Percentiles rank a stretch among this genome's conserved stretches.
Evolutionary conservation across 1,140 invertebrate species (phyloP).

Genomic region (Formica exsecta): DNA sequence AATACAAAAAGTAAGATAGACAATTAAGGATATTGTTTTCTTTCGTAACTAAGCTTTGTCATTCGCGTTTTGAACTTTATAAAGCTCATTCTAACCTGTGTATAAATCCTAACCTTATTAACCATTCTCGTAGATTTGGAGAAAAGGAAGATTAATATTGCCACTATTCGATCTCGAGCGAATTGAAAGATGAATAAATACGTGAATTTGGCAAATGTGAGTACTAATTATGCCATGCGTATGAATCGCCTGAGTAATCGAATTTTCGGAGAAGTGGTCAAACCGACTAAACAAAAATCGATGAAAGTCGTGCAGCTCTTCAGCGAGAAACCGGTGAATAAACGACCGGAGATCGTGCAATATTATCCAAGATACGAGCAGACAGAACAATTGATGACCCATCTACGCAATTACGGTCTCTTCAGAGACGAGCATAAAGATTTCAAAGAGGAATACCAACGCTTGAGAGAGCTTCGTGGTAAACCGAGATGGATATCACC

Average conservation of each 20-base stretch:
- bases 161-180: background rate
- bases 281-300: constrained; percentile 90
- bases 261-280: constrained; percentile 96
- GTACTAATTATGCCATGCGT: constrained; percentile 92
- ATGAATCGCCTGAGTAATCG: constrained; percentile 95
- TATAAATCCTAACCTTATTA: background rate
- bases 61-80: background rate
- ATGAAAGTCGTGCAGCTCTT: constrained; percentile 95
- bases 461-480: constrained; percentile 92
- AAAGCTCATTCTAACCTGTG: background rate
- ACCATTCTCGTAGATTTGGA: background rate
- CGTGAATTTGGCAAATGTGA: constrained; percentile 89
- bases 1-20: background rate
- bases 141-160: background rate
- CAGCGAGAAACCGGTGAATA: constrained; percentile 91
- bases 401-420: constrained; percentile 92
- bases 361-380: constrained; percentile 96
- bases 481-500: constrained; percentile 86
- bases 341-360: constrained; percentile 90
- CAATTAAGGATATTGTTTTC: background rate
- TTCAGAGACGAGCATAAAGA: constrained; percentile 96
- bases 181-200: constrained; percentile 88
- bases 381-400: constrained; percentile 90
- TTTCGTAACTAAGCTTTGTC: background rate
- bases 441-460: constrained; percentile 95